phyloP scores from a whole-genome alignment of 1,140 invertebrate species.

The Triops cancriformis region DNA sequence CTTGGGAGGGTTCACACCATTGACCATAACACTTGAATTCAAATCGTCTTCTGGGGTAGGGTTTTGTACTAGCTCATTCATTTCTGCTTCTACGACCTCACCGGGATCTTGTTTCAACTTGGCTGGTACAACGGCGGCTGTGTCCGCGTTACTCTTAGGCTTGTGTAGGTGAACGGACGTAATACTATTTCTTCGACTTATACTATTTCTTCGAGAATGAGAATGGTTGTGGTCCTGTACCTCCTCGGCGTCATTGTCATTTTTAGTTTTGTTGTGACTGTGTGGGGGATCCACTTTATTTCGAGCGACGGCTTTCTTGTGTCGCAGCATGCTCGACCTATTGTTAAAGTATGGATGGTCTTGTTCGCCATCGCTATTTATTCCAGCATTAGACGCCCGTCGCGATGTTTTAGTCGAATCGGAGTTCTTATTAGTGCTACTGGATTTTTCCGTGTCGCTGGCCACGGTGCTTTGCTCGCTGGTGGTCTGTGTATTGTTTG shows the following conservation, averaged over 20 bases:
- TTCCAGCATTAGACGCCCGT: not conserved
- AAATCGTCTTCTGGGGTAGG: slow-evolving; percentile 50
- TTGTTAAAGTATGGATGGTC: slow-evolving; percentile 24
- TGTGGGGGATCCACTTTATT: slow-evolving; percentile 11
- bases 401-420: not conserved
- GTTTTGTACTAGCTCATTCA: slow-evolving; percentile 19
- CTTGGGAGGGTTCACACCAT: slow-evolving; percentile 42
- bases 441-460: not conserved
- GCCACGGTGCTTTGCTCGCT: not conserved
- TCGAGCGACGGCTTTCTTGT: slow-evolving; percentile 12
- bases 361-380: slow-evolving; percentile 12
- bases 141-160: slow-evolving; percentile 17
- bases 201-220: slow-evolving; percentile 17
- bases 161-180: not conserved
- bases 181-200: not conserved
- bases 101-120: slow-evolving; percentile 5
- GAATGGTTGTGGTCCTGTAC: slow-evolving; percentile 26
- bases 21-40: slow-evolving; percentile 61
- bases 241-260: slow-evolving; percentile 33
- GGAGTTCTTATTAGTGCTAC: not conserved
- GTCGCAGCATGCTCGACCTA: slow-evolving; percentile 23
- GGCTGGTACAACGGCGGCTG: not conserved
- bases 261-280: slow-evolving; percentile 4
- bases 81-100: slow-evolving; percentile 16
- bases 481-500: not conserved